Conservation (phyloP, 2,113 vertebrate species). For the Pardalotus punctatus region DNA sequence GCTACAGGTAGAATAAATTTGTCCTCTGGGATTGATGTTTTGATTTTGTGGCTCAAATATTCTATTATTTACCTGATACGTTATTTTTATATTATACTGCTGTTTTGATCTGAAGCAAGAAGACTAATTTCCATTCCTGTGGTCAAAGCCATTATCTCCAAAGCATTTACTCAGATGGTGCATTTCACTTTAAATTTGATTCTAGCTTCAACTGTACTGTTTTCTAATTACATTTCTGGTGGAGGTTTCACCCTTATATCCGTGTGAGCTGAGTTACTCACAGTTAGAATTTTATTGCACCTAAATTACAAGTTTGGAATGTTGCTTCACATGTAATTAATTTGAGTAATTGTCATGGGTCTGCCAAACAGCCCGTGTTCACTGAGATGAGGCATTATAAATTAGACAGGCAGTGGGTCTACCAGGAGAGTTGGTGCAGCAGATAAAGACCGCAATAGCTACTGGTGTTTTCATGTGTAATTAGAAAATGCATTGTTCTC, state of each 20-base stretch:
- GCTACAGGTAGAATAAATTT: neutral
- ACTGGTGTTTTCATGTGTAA: constrained; percentile 38
- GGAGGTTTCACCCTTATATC: constrained; percentile 12
- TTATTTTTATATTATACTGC: neutral
- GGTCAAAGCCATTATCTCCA: neutral
- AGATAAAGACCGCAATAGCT: constrained; percentile 39
- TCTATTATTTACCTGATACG: constrained; percentile 6
- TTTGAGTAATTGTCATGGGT: constrained; percentile 60
- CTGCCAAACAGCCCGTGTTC: constrained; percentile 35
- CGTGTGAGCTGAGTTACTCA: constrained; percentile 27
- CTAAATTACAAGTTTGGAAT: constrained; percentile 57
- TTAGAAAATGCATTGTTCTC: constrained; percentile 61
- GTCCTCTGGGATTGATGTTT: neutral
- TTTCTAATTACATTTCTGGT: constrained; percentile 50
- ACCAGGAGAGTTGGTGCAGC: constrained; percentile 34
- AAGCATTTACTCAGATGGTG: constrained; percentile 9
- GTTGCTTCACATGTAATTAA: constrained; percentile 64
- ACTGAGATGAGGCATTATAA: constrained; percentile 44
- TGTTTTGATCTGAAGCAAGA: neutral
- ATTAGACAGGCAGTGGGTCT: constrained; percentile 36
- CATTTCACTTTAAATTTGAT: constrained; percentile 48
- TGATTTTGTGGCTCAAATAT: constrained; percentile 1
- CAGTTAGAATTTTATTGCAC: constrained; percentile 49
- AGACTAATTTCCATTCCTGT: constrained; percentile 5
- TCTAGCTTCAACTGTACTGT: neutral